These are phyloP conservation scores for Eupithecia tripunctaria DNA, from an alignment of 2,888 invertebrate genomes.

Conservation along the genomic window DNA sequence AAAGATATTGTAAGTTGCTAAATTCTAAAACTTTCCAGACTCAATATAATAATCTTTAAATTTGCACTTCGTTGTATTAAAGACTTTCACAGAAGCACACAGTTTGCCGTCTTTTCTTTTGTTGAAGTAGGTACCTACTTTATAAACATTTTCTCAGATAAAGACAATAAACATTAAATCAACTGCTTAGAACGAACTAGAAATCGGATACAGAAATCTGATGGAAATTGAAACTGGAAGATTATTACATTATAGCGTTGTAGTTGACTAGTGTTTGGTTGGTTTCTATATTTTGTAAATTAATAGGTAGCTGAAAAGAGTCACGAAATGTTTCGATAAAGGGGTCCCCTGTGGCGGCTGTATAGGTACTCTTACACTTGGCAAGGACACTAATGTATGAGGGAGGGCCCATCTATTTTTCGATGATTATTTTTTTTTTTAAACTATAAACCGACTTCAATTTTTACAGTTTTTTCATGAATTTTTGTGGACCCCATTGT, in stretches of 20 bases:
- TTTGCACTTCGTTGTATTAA: not conserved
- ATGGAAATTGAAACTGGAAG: constrained; percentile 33
- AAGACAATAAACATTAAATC: constrained; percentile 29
- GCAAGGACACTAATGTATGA: too few species aligned
- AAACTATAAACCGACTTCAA: too few species aligned
- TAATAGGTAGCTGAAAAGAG: not conserved
- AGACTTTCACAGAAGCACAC: not conserved
- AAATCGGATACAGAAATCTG: not conserved
- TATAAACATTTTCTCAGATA: constrained; percentile 49
- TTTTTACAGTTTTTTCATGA: too few species aligned
- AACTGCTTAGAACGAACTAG: not conserved
- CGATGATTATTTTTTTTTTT: too few species aligned
- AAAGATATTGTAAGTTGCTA: not conserved
- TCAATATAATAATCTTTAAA: not conserved
- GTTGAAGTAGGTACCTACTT: not conserved
- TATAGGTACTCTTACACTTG: too few species aligned
- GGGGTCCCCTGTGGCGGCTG: not conserved
- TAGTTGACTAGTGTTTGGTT: not conserved
- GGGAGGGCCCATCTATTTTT: too few species aligned
- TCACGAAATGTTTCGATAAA: not conserved
- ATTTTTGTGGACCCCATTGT: too few species aligned
- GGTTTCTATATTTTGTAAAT: not conserved
- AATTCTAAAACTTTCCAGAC: not conserved
- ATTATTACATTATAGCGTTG: not conserved
- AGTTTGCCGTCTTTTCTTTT: not conserved